A percentile compares a stretch with the other conserved stretches of the same genome.
phyloP scores from a whole-genome alignment of 1,140 invertebrate genomes.

The Tetramorium simillimum region DNA sequence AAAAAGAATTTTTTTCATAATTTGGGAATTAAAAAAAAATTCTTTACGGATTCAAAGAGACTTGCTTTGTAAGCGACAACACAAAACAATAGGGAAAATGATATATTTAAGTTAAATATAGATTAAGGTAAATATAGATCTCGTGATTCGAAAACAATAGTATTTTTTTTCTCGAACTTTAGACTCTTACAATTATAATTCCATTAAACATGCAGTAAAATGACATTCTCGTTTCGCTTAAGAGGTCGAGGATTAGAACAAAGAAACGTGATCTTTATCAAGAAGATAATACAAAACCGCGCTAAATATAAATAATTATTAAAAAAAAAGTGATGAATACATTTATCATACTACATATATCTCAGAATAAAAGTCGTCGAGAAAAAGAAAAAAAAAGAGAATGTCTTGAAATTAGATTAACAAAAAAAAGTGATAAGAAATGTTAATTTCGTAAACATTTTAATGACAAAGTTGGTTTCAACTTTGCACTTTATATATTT shows the following conservation, averaged over 20 bases:
- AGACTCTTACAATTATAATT: background rate
- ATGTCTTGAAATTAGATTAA: background rate
- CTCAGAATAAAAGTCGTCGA: background rate
- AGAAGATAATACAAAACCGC: too few species aligned
- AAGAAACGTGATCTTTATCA: too few species aligned
- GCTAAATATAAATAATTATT: too few species aligned
- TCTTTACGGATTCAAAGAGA: too few species aligned
- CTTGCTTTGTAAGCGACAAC: too few species aligned
- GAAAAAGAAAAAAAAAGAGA: background rate
- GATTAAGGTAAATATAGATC: too few species aligned
- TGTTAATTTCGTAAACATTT: background rate
- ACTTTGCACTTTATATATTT: background rate
- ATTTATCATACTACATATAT: too few species aligned
- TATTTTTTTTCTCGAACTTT: background rate
- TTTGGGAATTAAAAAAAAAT: too few species aligned
- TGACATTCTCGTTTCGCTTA: background rate
- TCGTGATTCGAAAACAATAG: background rate
- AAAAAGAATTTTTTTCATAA: too few species aligned
- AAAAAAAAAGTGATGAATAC: too few species aligned
- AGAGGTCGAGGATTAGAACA: too few species aligned
- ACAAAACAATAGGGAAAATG: background rate
- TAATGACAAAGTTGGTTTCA: background rate
- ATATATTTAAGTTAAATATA: background rate
- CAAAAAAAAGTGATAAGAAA: background rate
- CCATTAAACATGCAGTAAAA: background rate